These are phyloP conservation scores for Anas bernieri DNA, from an alignment of 2,797 vertebrate species.

Conservation along the genomic window DNA sequence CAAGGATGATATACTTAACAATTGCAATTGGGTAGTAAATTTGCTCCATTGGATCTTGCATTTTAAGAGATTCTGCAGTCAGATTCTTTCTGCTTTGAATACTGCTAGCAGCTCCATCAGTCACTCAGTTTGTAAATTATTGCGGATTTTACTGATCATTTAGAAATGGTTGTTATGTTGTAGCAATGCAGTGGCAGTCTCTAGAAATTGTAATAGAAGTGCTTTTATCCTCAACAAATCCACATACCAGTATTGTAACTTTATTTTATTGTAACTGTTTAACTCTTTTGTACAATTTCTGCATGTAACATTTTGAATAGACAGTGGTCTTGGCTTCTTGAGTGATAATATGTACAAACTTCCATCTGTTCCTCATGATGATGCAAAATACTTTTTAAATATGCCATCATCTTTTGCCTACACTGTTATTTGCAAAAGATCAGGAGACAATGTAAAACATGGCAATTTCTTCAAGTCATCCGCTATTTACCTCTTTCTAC, in stretches of 20 bases:
- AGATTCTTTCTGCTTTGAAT: background rate
- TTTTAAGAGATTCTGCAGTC: background rate
- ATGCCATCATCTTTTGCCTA: background rate
- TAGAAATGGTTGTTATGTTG: background rate
- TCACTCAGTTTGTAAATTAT: background rate
- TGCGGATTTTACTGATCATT: background rate
- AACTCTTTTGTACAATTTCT: background rate
- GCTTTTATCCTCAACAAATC: background rate
- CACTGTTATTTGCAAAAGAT: background rate
- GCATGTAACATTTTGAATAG: background rate
- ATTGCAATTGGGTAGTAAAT: background rate
- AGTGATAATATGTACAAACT: background rate
- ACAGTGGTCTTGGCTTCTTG: background rate
- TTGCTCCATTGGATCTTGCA: background rate
- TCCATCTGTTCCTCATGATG: background rate
- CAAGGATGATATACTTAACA: background rate
- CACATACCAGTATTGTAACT: background rate
- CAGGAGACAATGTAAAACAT: background rate
- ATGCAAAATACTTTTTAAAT: background rate
- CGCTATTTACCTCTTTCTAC: background rate
- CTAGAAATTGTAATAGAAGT: background rate
- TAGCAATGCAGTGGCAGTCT: background rate
- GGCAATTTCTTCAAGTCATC: constrained; percentile 1
- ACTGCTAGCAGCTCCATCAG: background rate
- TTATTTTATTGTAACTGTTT: background rate